Conservation (phyloP, 1,140 invertebrate genomes). For the Dendroctonus valens region DNA sequence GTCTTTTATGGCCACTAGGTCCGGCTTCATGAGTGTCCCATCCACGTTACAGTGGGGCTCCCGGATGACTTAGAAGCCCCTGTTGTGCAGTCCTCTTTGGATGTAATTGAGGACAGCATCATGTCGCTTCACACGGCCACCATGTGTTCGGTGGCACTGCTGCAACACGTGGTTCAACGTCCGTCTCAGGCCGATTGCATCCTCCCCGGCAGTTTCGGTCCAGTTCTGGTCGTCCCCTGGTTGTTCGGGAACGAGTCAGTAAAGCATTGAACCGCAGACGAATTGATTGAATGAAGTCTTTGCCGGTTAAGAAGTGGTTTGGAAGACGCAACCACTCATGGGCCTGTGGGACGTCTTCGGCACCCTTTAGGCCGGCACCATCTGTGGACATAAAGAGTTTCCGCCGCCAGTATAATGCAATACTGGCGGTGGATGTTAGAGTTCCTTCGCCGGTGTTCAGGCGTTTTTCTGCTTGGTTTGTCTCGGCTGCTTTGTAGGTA, state of each 20-base stretch:
- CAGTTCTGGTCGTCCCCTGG: not conserved
- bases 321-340: not conserved
- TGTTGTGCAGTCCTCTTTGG: not conserved
- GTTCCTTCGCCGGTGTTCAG: not conserved
- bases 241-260: not conserved
- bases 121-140: not conserved
- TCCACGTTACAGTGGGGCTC: not conserved
- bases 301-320: slow-evolving; percentile 1
- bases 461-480: not conserved
- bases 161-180: slow-evolving; percentile 11
- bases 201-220: slow-evolving; percentile 5
- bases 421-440: not conserved
- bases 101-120: slow-evolving; percentile 4
- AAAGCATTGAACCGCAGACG: slow-evolving; percentile 5
- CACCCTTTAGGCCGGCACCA: slow-evolving; percentile 1
- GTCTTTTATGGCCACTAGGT: not conserved
- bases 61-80: no score
- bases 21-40: not conserved
- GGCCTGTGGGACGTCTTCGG: not conserved
- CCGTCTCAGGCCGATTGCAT: slow-evolving; percentile 3
- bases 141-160: slow-evolving; percentile 9
- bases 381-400: not conserved
- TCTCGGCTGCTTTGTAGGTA: not conserved
- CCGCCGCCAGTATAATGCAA: not conserved
- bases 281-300: slow-evolving; percentile 1